Conservation (phyloP, 2,888 invertebrate species). For the Lottia scabra region DNA sequence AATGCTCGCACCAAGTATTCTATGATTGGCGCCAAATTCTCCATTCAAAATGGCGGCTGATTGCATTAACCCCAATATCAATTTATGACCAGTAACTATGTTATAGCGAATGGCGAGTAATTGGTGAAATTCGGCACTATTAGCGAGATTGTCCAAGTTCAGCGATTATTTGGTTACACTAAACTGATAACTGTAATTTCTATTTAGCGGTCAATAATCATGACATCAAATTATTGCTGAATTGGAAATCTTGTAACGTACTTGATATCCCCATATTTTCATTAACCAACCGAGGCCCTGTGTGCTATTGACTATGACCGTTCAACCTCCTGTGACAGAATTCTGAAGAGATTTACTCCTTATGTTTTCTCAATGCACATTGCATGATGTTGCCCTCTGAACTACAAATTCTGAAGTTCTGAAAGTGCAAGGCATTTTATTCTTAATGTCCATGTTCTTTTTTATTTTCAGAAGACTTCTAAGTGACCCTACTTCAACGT, state of each 20-base stretch:
- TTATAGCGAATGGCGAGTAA: not conserved
- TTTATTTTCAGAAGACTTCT: constrained; percentile 5
- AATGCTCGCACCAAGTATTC: constrained; percentile 1
- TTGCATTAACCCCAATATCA: not conserved
- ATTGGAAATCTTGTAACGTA: too few relatives aligned
- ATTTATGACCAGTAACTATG: not conserved
- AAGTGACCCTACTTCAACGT: not conserved
- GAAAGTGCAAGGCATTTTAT: too few relatives aligned
- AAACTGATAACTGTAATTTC: too few relatives aligned
- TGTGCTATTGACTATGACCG: too few relatives aligned
- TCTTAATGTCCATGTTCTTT: not conserved
- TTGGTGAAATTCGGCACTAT: not conserved
- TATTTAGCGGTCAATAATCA: not conserved
- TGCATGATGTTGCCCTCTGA: too few relatives aligned
- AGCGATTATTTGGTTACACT: not conserved
- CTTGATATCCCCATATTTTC: too few relatives aligned
- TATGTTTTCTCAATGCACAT: too few relatives aligned
- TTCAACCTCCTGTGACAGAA: too few relatives aligned
- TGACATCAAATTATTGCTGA: too few relatives aligned
- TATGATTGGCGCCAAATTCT: constrained; percentile 2
- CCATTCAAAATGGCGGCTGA: not conserved
- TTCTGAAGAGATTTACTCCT: too few relatives aligned
- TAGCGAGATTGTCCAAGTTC: not conserved
- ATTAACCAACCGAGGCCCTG: too few relatives aligned
- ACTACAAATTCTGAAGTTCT: too few relatives aligned